phyloP scores from a whole-genome alignment of 2,113 vertebrate genomes.

The Megaleporinus macrocephalus region DNA sequence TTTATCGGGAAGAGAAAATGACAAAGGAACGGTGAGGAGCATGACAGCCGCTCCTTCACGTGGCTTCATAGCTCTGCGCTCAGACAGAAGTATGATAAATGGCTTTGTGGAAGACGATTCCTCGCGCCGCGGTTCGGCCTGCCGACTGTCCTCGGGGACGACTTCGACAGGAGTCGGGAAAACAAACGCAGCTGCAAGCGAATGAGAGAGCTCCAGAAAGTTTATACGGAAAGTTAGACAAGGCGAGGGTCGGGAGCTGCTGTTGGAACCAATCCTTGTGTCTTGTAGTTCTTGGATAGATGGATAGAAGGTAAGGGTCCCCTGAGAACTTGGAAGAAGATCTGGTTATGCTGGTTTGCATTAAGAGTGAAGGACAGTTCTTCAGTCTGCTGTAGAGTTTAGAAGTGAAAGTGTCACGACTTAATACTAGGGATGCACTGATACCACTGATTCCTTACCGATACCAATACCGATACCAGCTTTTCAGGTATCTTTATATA shows the following conservation, averaged over 20 bases:
- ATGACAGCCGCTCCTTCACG: constrained; percentile 52
- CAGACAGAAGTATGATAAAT: constrained; percentile 68
- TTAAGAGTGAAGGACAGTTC: no score
- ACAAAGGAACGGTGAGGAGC: constrained; percentile 54
- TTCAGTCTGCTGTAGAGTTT: no score
- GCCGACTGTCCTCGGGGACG: constrained; percentile 23
- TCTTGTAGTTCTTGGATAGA: no score
- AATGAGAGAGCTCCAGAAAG: not conserved
- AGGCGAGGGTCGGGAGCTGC: not conserved
- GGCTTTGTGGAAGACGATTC: constrained; percentile 46
- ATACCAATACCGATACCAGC: no score
- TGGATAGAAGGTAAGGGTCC: no score
- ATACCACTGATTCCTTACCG: no score
- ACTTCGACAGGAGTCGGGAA: not conserved
- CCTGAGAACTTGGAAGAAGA: no score
- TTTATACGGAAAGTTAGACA: not conserved
- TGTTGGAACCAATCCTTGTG: no score
- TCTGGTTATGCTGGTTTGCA: no score
- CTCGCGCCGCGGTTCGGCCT: constrained; percentile 14
- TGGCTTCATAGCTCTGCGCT: constrained; percentile 33
- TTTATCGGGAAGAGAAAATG: constrained; percentile 64
- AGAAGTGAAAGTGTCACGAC: no score
- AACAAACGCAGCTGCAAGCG: not conserved
- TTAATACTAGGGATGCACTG: no score
- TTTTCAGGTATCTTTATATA: no score